Percentiles rank a stretch among this genome's conserved stretches.
These are phyloP conservation scores for Trichopria drosophilae DNA, from an alignment of 2,888 invertebrate genomes.

Conservation along the genomic window DNA sequence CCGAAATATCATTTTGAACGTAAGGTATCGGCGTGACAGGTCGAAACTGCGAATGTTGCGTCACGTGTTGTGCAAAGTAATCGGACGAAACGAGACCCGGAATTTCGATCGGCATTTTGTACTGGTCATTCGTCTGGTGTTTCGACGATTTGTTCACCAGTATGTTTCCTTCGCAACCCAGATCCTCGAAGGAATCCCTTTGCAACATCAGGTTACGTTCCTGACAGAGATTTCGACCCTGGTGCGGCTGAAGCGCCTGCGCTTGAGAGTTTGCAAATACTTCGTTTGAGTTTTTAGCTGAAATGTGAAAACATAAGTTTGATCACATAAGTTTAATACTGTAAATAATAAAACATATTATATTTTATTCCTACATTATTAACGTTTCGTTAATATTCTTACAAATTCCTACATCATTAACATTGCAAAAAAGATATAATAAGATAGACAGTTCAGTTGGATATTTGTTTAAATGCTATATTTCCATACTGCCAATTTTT, in stretches of 20 bases:
- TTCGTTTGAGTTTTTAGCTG: constrained; percentile 64
- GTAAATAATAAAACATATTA: too few species aligned
- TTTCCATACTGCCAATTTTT: too few species aligned
- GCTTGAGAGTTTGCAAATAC: constrained; percentile 50
- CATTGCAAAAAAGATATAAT: too few species aligned
- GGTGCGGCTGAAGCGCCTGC: constrained; percentile 73
- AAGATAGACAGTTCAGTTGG: too few species aligned
- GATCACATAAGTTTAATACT: too few species aligned
- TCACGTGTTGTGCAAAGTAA: constrained; percentile 53
- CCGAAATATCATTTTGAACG: constrained; percentile 72
- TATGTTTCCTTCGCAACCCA: constrained; percentile 58
- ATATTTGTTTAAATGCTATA: too few species aligned
- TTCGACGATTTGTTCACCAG: constrained; percentile 69
- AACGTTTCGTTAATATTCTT: too few species aligned
- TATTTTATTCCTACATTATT: too few species aligned
- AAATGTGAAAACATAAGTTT: constrained; percentile 25
- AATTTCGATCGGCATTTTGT: constrained; percentile 52
- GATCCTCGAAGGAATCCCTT: constrained; percentile 63
- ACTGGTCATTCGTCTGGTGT: constrained; percentile 56
- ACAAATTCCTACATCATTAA: too few species aligned
- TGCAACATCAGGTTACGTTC: constrained; percentile 72
- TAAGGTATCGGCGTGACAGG: constrained; percentile 70
- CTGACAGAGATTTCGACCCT: constrained; percentile 81
- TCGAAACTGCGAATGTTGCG: constrained; percentile 44
- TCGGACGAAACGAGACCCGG: constrained; percentile 62